Base-by-base conservation (phyloP, 2,888 invertebrate species). In the Cosmia trapezina region DNA sequence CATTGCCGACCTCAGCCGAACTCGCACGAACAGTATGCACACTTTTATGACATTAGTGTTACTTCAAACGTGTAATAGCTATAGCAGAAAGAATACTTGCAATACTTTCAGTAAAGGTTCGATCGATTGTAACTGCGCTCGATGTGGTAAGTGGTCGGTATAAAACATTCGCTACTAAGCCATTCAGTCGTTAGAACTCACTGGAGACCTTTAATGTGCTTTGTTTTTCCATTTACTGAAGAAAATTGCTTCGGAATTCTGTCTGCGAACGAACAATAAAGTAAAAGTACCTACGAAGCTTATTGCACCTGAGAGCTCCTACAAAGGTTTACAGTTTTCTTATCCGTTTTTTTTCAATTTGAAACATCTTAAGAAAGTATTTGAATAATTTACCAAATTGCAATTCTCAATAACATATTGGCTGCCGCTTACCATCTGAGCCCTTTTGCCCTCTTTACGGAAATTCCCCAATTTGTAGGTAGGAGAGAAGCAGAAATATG, bases 191-290 rank as follows among this genome's bases (percentile, higher is more conserved):
- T 83, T 80, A 68, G 74, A 60, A 61, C 64, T 67, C 67, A 43
- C 75, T 19, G 61, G 67, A 74, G 75, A 79, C 70, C 75, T 79
- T 65, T 70, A 79, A 79, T 70, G 74, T 65, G 61, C 80, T 74
- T 83, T 80, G 74, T 83, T 81, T 79, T 79, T 61, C 57, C 57
- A 79, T 83, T 74, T 51, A 74, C 45, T n/a, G 37, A 79, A 73
- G 67, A 64, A 70, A 70, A 83, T 70, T 45, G 70, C 53, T 19
- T 47, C 8, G 22, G 56, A 33, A 37, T 72, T 72, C 49, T 66
- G 12, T 66, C 51, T 7, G 12, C 57, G 33, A 62, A 57, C 54
- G 33, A 69, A 65, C 62, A 59, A 49, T 62, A 73, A 66, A 67
- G 41, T 68, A 64, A 66, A 56, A 59, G 60, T 72, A 43, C 45